Conservation (phyloP, 2,113 vertebrate genomes). For the Clupea harengus region DNA sequence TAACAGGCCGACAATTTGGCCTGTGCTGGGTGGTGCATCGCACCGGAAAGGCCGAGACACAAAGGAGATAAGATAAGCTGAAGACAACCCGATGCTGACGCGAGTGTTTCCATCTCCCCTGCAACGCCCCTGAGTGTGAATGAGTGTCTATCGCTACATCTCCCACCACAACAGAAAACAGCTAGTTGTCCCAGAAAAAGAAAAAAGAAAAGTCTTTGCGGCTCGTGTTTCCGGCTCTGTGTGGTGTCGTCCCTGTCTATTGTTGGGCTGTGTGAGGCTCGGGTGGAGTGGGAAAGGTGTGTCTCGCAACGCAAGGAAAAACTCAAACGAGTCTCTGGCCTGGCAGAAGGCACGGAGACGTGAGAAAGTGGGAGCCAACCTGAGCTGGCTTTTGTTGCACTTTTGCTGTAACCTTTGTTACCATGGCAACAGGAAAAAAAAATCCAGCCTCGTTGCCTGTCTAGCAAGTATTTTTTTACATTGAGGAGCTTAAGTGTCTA, state of each 20-base stretch:
- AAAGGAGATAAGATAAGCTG: neutral
- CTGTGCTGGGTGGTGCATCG: neutral
- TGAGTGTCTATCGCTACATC: neutral
- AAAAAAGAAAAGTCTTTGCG: neutral
- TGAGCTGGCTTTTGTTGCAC: neutral
- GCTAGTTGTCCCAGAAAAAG: neutral
- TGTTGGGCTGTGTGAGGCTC: neutral
- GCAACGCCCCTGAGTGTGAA: neutral
- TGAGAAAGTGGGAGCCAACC: neutral
- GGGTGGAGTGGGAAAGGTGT: neutral
- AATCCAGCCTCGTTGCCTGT: neutral
- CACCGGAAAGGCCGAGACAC: neutral
- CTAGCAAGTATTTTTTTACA: neutral
- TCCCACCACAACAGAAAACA: neutral
- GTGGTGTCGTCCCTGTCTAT: neutral
- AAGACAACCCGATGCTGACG: neutral
- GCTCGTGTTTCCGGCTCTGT: neutral
- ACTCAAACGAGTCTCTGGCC: neutral
- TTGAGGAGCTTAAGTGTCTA: no score
- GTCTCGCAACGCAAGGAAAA: neutral
- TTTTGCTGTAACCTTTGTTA: neutral
- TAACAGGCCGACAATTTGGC: neutral
- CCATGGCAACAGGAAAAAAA: neutral
- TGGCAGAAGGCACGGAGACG: neutral
- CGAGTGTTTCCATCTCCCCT: neutral